phyloP scores from a whole-genome alignment of 2,888 invertebrate species.

The Heliconius sara region DNA sequence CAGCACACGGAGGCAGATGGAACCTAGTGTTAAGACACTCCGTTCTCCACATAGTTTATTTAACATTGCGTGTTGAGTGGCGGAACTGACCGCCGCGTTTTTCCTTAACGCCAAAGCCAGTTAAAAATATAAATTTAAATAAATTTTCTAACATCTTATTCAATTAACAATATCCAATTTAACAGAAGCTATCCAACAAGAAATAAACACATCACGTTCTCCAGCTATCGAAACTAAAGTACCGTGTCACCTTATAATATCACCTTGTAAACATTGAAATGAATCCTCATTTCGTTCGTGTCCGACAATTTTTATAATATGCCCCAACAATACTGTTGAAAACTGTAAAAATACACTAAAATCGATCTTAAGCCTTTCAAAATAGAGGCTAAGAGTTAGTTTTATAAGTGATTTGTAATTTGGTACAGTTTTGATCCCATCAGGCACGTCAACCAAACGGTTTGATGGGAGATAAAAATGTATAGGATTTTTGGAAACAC shows the following conservation, averaged over 20 bases:
- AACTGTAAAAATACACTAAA: background rate
- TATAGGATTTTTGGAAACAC: slow-evolving; percentile 57
- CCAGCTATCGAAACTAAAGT: slow-evolving; percentile 62
- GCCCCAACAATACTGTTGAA: slow-evolving; percentile 47
- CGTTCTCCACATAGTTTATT: no score
- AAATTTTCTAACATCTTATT: no score
- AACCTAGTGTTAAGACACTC: no score
- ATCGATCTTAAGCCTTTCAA: background rate
- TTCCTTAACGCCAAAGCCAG: no score
- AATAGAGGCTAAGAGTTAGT: background rate
- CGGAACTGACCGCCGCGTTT: no score
- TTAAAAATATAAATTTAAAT: no score
- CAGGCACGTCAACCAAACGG: slow-evolving; percentile 72
- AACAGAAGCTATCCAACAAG: slow-evolving; percentile 21
- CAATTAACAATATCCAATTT: background rate
- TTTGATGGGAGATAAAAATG: slow-evolving; percentile 75
- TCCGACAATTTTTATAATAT: slow-evolving; percentile 66
- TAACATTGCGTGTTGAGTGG: no score
- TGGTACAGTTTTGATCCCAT: slow-evolving; percentile 69
- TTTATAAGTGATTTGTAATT: slow-evolving; percentile 41
- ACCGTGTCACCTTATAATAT: slow-evolving; percentile 74
- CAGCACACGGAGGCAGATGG: no score
- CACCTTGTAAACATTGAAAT: slow-evolving; percentile 71
- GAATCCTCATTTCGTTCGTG: slow-evolving; percentile 71
- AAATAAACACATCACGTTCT: slow-evolving; percentile 37